Conservation (phyloP, 1,140 invertebrate species). For the Magallana angulata region DNA sequence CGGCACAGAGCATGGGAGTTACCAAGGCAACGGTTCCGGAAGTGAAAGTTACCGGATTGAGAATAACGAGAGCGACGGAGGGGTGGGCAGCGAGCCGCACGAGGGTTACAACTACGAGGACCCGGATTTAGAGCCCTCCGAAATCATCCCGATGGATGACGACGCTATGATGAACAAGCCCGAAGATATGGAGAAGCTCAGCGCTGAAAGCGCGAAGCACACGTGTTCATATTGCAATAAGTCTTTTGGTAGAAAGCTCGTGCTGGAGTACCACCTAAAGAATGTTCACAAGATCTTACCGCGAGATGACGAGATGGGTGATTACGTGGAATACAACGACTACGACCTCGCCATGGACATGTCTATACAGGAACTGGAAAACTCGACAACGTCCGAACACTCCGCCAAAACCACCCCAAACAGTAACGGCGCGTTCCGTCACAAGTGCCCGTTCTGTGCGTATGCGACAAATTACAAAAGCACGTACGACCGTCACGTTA, state of each 20-base stretch:
- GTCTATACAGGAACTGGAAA: conserved; percentile 57
- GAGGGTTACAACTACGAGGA: conserved; percentile 39
- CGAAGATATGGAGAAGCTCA: background rate
- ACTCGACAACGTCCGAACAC: conserved; percentile 27
- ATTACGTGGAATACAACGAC: conserved; percentile 55
- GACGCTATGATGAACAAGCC: background rate
- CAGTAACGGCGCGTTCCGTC: conserved; percentile 37
- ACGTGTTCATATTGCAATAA: conserved; percentile 57
- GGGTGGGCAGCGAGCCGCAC: background rate
- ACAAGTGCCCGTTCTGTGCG: conserved; percentile 61
- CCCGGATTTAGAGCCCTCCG: conserved; percentile 11
- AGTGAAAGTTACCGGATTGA: background rate
- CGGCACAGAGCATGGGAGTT: background rate
- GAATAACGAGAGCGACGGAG: background rate
- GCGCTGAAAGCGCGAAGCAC: conserved; percentile 39
- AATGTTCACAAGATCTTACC: conserved; percentile 56
- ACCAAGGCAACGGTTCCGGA: background rate
- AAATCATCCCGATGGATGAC: background rate
- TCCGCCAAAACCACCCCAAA: background rate
- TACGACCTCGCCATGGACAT: conserved; percentile 57
- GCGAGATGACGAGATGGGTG: conserved; percentile 39
- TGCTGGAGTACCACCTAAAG: conserved; percentile 56
- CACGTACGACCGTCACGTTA: conserved; percentile 60
- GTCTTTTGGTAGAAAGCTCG: conserved; percentile 56
- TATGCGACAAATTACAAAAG: conserved; percentile 63